Base-by-base conservation (phyloP, 2,888 invertebrate species). In the Synergus itoensis region DNA sequence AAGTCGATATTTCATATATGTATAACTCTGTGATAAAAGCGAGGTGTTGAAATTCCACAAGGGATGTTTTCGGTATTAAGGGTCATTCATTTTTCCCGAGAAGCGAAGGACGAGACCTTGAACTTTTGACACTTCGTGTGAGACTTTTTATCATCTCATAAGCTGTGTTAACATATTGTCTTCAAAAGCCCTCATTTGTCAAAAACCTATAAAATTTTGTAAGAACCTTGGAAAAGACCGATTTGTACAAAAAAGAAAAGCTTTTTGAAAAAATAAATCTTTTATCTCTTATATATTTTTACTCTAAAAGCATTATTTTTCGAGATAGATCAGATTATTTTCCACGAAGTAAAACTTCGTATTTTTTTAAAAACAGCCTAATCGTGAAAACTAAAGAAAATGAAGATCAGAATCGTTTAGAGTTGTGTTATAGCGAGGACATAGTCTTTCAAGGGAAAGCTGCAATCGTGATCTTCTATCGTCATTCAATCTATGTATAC, bases 401-500 rank as follows among this genome's bases (percentile, higher is more conserved):
- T 36, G 28, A 40, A 40, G 64, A 40, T 64, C 40, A 64, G 64
- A 64, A 64, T 64, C 64, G 40, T 64, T 64, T 40, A 64, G 40
- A 64, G 64, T 63, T 64, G 36, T 64, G 64, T 43, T 43, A 43
- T 43, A 65, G 57, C 18, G 18, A 21, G 21, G 60, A 60, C 4
- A n/a, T n/a, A 60, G 18, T 18, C 65, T 80, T 77, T 75, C 45
- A 76, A 76, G 82, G 81, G 82, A 83, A 83, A 83, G 82, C 81
- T 79, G 76, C 79, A 78, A 81, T 77, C 76, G 78, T 80, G 81
- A 82, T 83, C 79, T 67, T 75, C 65, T 67, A 67, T 43, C 43
- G 41, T 18, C 65, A 67, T 65, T 12, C 18, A 41, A 18, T 65
- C 65, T 65, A 65, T 36, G 36, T 36, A 36, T 65, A 43, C 12